These are phyloP conservation scores for Drosophila quadrilineata DNA, from an alignment of 1,140 invertebrate species.

Conservation along the genomic window DNA sequence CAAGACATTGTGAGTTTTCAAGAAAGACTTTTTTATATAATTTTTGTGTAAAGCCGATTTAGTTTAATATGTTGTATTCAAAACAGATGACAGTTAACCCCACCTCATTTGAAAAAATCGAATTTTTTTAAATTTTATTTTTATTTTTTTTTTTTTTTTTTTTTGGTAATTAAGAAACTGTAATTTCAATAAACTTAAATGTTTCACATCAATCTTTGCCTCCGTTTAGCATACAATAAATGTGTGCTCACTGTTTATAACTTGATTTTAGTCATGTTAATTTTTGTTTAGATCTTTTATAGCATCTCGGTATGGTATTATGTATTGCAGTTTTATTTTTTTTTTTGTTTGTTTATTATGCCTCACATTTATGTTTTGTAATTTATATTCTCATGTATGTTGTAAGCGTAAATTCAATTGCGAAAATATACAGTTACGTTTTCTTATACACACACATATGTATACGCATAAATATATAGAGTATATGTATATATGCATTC, in stretches of 20 bases:
- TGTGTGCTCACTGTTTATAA: slow-evolving; percentile 55
- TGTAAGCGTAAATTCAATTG: slow-evolving; percentile 78
- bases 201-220: slow-evolving; percentile 81
- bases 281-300: slow-evolving; percentile 29
- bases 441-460: slow-evolving; percentile 44
- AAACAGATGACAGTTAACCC: too few relatives aligned
- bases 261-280: slow-evolving; percentile 33
- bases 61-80: too few relatives aligned
- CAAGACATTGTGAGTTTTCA: too few relatives aligned
- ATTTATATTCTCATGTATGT: slow-evolving; percentile 53
- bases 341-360: slow-evolving; percentile 49
- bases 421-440: slow-evolving; percentile 75
- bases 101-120: too few relatives aligned
- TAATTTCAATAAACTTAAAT: slow-evolving; percentile 82
- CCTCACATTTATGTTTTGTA: slow-evolving; percentile 46
- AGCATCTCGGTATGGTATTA: slow-evolving; percentile 42
- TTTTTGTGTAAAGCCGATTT: too few relatives aligned
- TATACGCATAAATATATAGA: slow-evolving; percentile 56
- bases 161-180: slow-evolving; percentile 82
- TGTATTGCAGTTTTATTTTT: slow-evolving; percentile 61
- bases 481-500: too few relatives aligned
- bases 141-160: slow-evolving; percentile 68
- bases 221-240: slow-evolving; percentile 74
- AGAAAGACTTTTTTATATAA: too few relatives aligned
- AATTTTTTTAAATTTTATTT: slow-evolving; percentile 39